Percentiles rank a stretch among this genome's conserved stretches.
Conservation (phyloP, 2,113 vertebrate species). For the Paramormyrops kingsleyae region DNA sequence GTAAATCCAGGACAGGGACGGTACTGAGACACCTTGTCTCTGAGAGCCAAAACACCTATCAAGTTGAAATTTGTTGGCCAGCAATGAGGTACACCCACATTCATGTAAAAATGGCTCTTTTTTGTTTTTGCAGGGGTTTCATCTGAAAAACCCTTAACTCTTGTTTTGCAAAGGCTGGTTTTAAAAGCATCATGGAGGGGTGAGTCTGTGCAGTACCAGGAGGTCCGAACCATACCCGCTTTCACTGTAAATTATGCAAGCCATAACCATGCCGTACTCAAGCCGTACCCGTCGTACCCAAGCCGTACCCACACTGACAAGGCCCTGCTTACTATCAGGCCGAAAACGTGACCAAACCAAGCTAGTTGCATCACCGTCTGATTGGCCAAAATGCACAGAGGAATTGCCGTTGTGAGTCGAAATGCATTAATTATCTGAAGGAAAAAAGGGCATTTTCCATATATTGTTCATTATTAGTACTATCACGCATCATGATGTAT, state of each 20-base stretch:
- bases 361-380: too few relatives aligned
- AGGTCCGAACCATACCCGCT: neutral
- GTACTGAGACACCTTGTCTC: neutral
- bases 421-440: neutral
- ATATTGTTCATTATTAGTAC: neutral
- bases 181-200: neutral
- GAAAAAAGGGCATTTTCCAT: neutral
- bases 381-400: neutral
- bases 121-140: neutral
- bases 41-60: neutral
- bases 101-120: neutral
- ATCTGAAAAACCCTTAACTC: slow-evolving; percentile 3
- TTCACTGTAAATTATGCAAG: too few relatives aligned
- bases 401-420: neutral
- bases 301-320: too few relatives aligned
- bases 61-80: neutral
- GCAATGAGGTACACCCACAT: neutral
- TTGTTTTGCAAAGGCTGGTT: slow-evolving; percentile 3
- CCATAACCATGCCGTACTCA: too few relatives aligned
- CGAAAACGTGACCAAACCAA: neutral
- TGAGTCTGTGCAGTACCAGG: neutral
- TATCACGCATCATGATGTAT: too few relatives aligned
- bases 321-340: too few relatives aligned
- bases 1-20: neutral
- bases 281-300: too few relatives aligned